Evolutionary conservation across 2,113 vertebrate species (phyloP), one percentile per base, ranked within the genome.

Genomic region (Microtus pennsylvanicus): DNA sequence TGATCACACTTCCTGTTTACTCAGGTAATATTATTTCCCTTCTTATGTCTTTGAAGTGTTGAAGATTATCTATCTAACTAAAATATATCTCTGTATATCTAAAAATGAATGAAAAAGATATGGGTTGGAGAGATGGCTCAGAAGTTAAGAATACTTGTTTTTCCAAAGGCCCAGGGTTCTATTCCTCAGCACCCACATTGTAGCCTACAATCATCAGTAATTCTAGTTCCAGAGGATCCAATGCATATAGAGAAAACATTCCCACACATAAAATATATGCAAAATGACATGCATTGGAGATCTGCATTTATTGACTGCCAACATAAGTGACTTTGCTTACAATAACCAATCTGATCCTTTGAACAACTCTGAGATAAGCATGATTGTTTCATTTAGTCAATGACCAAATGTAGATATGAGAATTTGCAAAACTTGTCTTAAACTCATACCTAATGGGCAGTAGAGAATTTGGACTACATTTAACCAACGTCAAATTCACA

Each of bases 371-470:
- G 10, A 87, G 47, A 16, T 28, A 78, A 22, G 55, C 69, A 5
- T 22, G 30, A 26, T 50, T 81, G 58, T 74, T 19, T 1, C 8
- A 8, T 42, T 75, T 76, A 69, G n/a, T 88, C 69, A 83, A 8
- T 3, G 16, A 91, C 24, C 10, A 87, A 82, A 78, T 47, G 0
- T 11, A 95, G 33, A 83, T 30, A 33, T 30, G 42, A 77, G 76
- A 96, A 92, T 4, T 77, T 92, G 35, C 11, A 75, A 77, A 75
- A 67, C 24, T 85, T 78, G 33, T 17, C 88, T 94, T 94, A 90
- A 14, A 75, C 9, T 83, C 21, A 70, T 3, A 90, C 4, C 89
- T 89, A 35, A 3, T 69, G 75, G 30, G 14, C 7, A 45, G 33
- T 42, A 52, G 6, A 52, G 89, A 89, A 88, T 89, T 67, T 93